Evolutionary conservation across 2,113 vertebrate genomes (phyloP), one percentile per base, ranked within the genome.

Genomic region (Podilymbus podiceps): DNA sequence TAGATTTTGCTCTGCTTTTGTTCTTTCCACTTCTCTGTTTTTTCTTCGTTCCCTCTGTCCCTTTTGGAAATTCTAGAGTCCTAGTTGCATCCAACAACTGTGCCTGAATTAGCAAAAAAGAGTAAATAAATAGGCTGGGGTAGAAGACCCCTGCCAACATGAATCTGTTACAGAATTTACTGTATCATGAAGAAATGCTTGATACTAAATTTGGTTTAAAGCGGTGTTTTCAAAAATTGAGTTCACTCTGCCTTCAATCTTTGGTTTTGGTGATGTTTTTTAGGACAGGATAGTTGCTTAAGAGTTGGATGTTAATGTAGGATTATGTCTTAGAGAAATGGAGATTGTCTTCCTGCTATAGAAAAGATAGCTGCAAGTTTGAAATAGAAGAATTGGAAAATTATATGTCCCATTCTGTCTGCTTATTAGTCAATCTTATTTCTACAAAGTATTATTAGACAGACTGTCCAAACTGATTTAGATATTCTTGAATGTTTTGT

Each of bases 41-140:
- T 30, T 60, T 76, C 67, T 24, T 24, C 3, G 19, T 30, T 5
- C 1, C 8, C 3, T 2, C 19, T 4, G 0, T 66, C 23, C 11
- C 27, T 53, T 83, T 77, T 71, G n/a, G 52, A 40, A 86, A 44
- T 89, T 95, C 6, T 66, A 53, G 46, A 73, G 14, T 86, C 31
- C 42, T 42, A 77, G 77, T 42, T 83, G 30, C 24, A 77, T 74
- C n/a, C 27, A 72, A 74, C 8, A 86, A 46, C 69, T 73, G 78
- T 84, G 49, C 7, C 40, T 27, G 63, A 58, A 77, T 92, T 62
- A 25, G 23, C 35, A 60, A 66, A 50, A 66, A 64, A 15, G 2
- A 52, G 53, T 55, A 59, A 84, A 69, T 58, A 55, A 71, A 58
- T 12, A 60, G 22, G 8, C 10, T 0, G 8, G 23, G 44, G 22